Percentiles rank a stretch among this genome's conserved stretches.
These are phyloP conservation scores for Sebastes itinus DNA, from an alignment of 2,797 vertebrate species.

Conservation along the genomic window DNA sequence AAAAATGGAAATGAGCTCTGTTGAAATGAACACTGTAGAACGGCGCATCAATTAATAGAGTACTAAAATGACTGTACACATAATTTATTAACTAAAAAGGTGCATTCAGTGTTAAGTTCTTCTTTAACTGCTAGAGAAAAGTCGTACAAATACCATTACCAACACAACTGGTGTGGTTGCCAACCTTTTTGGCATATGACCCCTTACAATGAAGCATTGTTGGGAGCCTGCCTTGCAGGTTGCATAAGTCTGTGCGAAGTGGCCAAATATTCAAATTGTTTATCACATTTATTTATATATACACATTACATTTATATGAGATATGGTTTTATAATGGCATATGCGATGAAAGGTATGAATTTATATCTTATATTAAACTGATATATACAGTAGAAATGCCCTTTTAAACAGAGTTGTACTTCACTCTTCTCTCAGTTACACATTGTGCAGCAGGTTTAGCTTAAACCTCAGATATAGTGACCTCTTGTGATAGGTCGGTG, in stretches of 20 bases:
- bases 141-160: too few relatives aligned
- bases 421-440: not conserved
- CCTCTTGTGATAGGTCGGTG: constrained; percentile 28
- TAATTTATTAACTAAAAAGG: too few relatives aligned
- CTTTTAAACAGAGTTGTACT: not conserved
- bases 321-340: not conserved
- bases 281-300: not conserved
- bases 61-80: too few relatives aligned
- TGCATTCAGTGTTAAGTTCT: too few relatives aligned
- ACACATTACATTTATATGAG: not conserved
- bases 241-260: not conserved
- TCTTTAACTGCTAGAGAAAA: too few relatives aligned
- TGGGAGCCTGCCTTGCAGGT: not conserved
- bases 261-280: not conserved
- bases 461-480: constrained; percentile 6
- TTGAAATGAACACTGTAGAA: too few relatives aligned
- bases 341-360: not conserved
- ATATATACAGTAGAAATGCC: not conserved
- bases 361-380: not conserved
- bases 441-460: not conserved
- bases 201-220: not conserved
- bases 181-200: too few relatives aligned
- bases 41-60: too few relatives aligned
- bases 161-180: too few relatives aligned
- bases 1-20: not conserved